phyloP scores from a whole-genome alignment of 1,140 invertebrate species.

The Drosophila lowei region DNA sequence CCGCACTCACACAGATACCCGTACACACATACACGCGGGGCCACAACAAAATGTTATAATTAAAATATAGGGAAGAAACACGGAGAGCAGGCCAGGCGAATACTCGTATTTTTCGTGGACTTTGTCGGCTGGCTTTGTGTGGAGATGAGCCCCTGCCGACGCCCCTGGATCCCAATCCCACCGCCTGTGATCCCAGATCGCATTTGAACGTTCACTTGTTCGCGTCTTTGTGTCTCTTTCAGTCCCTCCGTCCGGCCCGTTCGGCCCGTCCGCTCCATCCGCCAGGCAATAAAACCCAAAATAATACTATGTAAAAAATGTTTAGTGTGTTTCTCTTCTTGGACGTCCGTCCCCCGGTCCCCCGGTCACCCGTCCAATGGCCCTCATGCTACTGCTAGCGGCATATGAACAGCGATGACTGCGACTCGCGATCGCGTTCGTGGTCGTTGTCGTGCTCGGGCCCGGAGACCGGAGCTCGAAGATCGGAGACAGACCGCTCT shows the following conservation, averaged over 20 bases:
- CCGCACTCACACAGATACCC: slow-evolving; percentile 24
- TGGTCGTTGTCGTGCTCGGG: slow-evolving; percentile 20
- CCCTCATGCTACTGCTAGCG: slow-evolving; percentile 8
- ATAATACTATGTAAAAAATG: slow-evolving; percentile 79
- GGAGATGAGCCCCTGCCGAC: slow-evolving; percentile 33
- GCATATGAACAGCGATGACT: too few species aligned
- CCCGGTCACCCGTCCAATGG: not conserved
- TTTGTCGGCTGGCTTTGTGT: slow-evolving; percentile 68
- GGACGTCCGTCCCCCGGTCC: not conserved
- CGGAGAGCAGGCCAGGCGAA: slow-evolving; percentile 24
- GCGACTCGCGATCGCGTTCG: slow-evolving; percentile 8
- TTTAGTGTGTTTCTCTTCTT: slow-evolving; percentile 64
- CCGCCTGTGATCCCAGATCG: slow-evolving; percentile 41
- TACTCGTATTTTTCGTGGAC: slow-evolving; percentile 44
- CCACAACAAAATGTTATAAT: slow-evolving; percentile 52
- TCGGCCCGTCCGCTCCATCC: slow-evolving; percentile 9
- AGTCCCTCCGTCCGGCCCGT: slow-evolving; percentile 2
- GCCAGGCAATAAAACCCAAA: slow-evolving; percentile 74
- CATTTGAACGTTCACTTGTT: slow-evolving; percentile 74
- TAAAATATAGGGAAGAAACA: slow-evolving; percentile 64
- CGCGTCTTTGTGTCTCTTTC: slow-evolving; percentile 39
- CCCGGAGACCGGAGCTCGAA: slow-evolving; percentile 48
- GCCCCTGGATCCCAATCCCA: slow-evolving; percentile 11
- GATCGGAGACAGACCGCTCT: slow-evolving; percentile 38
- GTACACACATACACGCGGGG: not conserved